phyloP scores from a whole-genome alignment of 2,797 vertebrate genomes.

The Otolemur crassicaudatus region DNA sequence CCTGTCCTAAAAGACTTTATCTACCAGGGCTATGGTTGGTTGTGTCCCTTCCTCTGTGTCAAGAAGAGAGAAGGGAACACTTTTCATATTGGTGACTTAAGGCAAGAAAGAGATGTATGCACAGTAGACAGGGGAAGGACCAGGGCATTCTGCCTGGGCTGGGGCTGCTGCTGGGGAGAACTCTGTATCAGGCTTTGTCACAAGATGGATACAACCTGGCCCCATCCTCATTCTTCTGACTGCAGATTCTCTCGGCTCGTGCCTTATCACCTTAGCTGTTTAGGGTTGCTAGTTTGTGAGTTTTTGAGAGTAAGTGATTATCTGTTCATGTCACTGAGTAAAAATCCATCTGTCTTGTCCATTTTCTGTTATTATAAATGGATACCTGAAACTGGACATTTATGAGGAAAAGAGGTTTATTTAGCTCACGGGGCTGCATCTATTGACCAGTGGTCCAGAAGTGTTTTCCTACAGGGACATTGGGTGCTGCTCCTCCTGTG shows the following conservation, averaged over 20 bases:
- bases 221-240: not conserved
- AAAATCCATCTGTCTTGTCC: not conserved
- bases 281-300: not conserved
- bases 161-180: not conserved
- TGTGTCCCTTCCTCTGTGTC: not conserved
- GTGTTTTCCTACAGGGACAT: not conserved
- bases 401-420: not conserved
- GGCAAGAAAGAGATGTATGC: not conserved
- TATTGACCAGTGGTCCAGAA: not conserved
- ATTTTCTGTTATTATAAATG: not conserved
- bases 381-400: not conserved
- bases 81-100: not conserved
- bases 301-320: not conserved
- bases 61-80: not conserved
- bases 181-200: not conserved
- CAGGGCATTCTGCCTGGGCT: not conserved
- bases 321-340: not conserved
- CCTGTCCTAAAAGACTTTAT: not conserved
- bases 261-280: not conserved
- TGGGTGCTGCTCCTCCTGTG: not conserved
- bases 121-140: not conserved
- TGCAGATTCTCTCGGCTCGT: not conserved
- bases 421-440: not conserved
- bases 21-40: not conserved
- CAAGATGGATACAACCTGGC: not conserved